Conservation (phyloP, 1,140 invertebrate genomes). For the Cataglyphis hispanica region DNA sequence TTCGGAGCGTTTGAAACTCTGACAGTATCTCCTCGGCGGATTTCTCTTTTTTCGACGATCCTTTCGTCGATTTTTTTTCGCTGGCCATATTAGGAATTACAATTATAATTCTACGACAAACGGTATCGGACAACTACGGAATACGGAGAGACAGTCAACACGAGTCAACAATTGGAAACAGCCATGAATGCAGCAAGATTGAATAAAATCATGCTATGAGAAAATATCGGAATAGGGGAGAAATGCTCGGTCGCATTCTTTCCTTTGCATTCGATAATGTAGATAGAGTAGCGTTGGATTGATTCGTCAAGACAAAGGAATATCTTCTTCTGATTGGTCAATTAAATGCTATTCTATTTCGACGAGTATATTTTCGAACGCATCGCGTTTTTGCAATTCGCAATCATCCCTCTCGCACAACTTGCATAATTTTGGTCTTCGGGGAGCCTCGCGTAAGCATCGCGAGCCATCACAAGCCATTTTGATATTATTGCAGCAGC, state of each 20-base stretch:
- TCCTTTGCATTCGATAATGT: too few species aligned
- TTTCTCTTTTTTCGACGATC: slow-evolving; percentile 76
- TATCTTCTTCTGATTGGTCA: too few species aligned
- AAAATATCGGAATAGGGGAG: too few species aligned
- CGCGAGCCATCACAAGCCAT: slow-evolving; percentile 78
- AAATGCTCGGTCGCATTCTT: too few species aligned
- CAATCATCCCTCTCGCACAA: background rate
- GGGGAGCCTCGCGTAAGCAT: slow-evolving; percentile 12
- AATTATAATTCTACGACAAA: slow-evolving; percentile 9
- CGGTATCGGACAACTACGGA: background rate
- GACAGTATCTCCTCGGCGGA: slow-evolving; percentile 93
- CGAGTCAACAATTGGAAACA: background rate
- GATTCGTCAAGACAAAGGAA: too few species aligned
- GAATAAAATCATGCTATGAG: too few species aligned
- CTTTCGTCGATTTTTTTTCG: slow-evolving; percentile 67
- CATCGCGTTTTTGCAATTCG: too few species aligned
- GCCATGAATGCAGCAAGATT: background rate
- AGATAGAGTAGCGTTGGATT: too few species aligned
- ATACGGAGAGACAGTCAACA: background rate
- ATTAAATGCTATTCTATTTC: too few species aligned
- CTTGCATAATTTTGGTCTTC: slow-evolving; percentile 27
- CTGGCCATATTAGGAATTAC: slow-evolving; percentile 73
- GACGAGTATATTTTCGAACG: too few species aligned
- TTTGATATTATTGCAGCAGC: slow-evolving; percentile 83
- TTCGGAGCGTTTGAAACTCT: slow-evolving; percentile 94